These are phyloP conservation scores for Pammene fasciana DNA, from an alignment of 2,888 invertebrate species.

Conservation along the genomic window DNA sequence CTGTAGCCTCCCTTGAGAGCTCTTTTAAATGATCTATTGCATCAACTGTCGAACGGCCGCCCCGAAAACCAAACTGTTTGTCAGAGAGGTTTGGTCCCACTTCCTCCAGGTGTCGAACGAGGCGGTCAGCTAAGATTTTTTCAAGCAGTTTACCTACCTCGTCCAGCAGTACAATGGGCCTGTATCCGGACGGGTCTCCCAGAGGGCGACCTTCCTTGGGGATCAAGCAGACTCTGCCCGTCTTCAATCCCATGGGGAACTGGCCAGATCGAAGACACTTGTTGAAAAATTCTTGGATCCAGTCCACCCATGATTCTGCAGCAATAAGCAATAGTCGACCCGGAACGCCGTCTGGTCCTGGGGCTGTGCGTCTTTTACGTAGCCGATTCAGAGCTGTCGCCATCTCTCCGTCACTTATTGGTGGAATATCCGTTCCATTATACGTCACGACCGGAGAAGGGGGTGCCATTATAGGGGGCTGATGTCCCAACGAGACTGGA, in stretches of 20 bases:
- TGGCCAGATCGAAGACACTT: neutral
- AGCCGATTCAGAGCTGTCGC: neutral
- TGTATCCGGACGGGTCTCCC: neutral
- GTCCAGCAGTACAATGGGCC: neutral
- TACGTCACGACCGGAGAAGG: neutral
- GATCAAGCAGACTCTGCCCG: neutral
- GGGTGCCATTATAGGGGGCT: neutral
- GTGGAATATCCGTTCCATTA: neutral
- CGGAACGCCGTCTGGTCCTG: constrained; percentile 27
- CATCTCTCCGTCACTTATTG: constrained; percentile 4
- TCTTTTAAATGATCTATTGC: neutral
- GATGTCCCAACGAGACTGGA: neutral
- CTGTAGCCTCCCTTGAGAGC: neutral
- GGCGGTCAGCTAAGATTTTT: neutral
- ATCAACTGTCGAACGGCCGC: neutral
- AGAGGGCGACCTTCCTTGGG: neutral
- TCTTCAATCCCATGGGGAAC: neutral
- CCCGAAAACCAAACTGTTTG: neutral
- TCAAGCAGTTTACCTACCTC: constrained; percentile 1
- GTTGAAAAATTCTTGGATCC: neutral
- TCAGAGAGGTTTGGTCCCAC: neutral
- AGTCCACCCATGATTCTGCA: neutral
- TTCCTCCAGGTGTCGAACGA: neutral
- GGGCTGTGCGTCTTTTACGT: neutral
- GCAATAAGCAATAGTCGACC: neutral